Evolutionary conservation across 2,797 vertebrate species (phyloP).

Genomic region (Brotula barbata): DNA sequence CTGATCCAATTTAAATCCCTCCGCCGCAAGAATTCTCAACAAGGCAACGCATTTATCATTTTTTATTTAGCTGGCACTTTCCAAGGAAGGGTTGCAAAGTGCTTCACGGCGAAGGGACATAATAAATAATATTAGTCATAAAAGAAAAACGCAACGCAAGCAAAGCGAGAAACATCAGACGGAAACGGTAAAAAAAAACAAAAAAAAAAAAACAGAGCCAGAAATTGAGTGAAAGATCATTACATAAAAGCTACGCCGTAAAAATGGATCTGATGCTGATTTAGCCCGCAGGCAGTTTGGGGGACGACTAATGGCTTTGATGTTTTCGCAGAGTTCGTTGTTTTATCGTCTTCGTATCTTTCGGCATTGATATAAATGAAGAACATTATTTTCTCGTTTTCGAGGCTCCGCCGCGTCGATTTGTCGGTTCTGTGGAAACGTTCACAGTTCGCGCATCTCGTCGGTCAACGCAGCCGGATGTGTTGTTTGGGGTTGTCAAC

Average conservation of each 20-base stretch:
- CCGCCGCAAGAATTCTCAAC: conserved; percentile 8
- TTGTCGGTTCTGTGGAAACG: too few relatives aligned
- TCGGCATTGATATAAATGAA: background rate
- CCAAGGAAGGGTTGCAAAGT: conserved; percentile 11
- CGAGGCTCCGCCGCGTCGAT: too few relatives aligned
- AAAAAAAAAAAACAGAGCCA: conserved; percentile 9
- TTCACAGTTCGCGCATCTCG: too few relatives aligned
- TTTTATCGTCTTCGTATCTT: too few relatives aligned
- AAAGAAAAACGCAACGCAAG: conserved; percentile 24
- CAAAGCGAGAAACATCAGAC: background rate
- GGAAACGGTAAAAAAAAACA: background rate
- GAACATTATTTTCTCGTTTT: too few relatives aligned
- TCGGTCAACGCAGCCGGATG: too few relatives aligned
- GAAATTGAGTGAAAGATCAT: background rate
- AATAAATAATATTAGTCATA: conserved; percentile 24
- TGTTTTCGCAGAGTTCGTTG: too few relatives aligned
- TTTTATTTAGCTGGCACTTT: conserved; percentile 46
- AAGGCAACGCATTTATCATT: conserved; percentile 33
- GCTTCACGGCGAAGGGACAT: conserved; percentile 10
- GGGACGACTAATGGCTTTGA: background rate
- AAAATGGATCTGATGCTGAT: conserved; percentile 20
- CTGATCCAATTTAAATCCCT: conserved; percentile 45
- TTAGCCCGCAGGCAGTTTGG: background rate
- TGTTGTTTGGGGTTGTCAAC: too few relatives aligned
- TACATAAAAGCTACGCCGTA: conserved; percentile 14